phyloP scores from a whole-genome alignment of 1,140 invertebrate genomes.

The Andricus grossulariae region DNA sequence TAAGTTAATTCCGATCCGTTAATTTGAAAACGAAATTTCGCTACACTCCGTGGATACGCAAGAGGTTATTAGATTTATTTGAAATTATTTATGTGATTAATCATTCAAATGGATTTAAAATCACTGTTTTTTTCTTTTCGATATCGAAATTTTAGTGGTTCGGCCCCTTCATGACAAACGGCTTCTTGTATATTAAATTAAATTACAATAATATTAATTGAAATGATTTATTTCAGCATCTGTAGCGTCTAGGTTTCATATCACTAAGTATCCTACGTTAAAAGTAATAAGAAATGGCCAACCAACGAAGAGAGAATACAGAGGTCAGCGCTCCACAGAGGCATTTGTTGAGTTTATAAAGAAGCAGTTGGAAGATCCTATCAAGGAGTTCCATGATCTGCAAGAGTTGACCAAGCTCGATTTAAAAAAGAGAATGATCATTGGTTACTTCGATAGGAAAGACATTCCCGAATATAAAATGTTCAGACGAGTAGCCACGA shows the following conservation, averaged over 20 bases:
- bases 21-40: too few species aligned
- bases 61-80: too few species aligned
- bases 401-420: constrained; percentile 88
- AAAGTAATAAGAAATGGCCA: constrained; percentile 97
- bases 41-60: too few species aligned
- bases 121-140: too few species aligned
- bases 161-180: too few species aligned
- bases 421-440: constrained; percentile 92
- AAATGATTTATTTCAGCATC: constrained; percentile 76
- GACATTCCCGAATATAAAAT: constrained; percentile 88
- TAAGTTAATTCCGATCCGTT: too few species aligned
- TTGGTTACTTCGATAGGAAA: constrained; percentile 93
- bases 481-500: constrained; percentile 88
- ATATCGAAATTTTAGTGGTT: too few species aligned
- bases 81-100: too few species aligned
- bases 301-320: constrained; percentile 95
- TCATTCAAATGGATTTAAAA: too few species aligned
- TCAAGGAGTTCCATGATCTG: constrained; percentile 85
- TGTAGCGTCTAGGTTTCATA: constrained; percentile 93
- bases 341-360: constrained; percentile 92
- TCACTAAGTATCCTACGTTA: constrained; percentile 98
- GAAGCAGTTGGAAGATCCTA: constrained; percentile 94
- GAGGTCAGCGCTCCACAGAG: constrained; percentile 88
- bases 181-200: too few species aligned
- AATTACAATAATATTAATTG: too few species aligned